Evolutionary conservation across 1,140 invertebrate genomes (phyloP), one percentile per base, ranked within the genome.

Genomic region (Cyclina sinensis): DNA sequence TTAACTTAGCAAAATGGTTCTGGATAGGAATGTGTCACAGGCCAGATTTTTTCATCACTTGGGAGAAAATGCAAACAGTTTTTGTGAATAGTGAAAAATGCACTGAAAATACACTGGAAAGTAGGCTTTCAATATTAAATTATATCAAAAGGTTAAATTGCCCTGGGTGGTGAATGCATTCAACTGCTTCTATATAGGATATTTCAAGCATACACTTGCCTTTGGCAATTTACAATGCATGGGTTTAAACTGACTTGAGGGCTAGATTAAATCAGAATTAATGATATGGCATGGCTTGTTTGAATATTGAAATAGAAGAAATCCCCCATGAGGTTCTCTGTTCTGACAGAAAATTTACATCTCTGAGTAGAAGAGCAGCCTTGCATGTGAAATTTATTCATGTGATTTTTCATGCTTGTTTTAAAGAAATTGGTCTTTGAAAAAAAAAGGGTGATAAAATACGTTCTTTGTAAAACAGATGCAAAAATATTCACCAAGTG

Each of bases 191-290:
- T 70, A 18, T 32, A 70, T 14, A 14, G 35, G 65, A 37, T 35
- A 70, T 30, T n/a, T 70, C 32, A 70, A 37, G 65, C 65, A 70
- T 70, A 32, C 65, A 70, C 14, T 7, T 70, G 57, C 37, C 65
- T 37, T 16, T 70, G 30, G 37, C 65, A 70, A 37, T 70, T 70
- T 70, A 70, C 65, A 70, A 70, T 70, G 35, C 35, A 70, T 70
- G 65, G 30, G 4, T 39, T 70, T 16, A 70, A 12, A 30, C 14
- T 35, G 32, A 4, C 65, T 70, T 14, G 32, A 37, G 35, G 65
- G 65, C 16, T 35, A 70, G 65, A 70, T 70, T 70, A 70, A 70
- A 70, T 39, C 35, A 70, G 32, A 70, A 70, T 70, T 70, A 70
- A 70, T 70, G 65, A 70, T 70, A 70, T 32, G 18, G 65, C 65